Base-by-base conservation (phyloP, 1,140 invertebrate species). In the Neodiprion pinetum region DNA sequence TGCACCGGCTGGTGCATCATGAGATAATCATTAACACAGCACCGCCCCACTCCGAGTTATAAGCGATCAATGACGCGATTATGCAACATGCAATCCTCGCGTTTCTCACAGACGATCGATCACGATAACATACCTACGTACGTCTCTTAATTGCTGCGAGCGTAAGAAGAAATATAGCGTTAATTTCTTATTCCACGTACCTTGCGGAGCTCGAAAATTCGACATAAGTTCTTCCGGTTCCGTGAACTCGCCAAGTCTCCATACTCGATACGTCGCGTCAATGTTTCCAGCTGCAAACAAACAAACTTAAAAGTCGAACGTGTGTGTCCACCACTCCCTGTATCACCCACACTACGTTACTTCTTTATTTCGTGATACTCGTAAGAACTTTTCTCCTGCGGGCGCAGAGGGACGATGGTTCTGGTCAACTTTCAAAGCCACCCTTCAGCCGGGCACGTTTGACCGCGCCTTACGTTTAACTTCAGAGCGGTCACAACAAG, bases 251-350 rank as follows among this genome's bases (percentile, higher is more conserved):
- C 83, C 12, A 78, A 77, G 66, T 84, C 78, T 17, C 83, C 83
- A 77, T 83, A 83, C 67, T 78, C 82, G 72, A 78, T 80, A 47
- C 78, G 79, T 67, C 82, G 78, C 76, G 79, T 79, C 74, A 84
- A 78, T 73, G 77, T 76, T 76, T 83, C 80, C 77, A 78, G 80
- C 82, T 83, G 79, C 50, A 83, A 81, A 81, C 76, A 83, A 79
- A 82, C 80, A 21, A 21, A 21, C 17, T 21, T 21, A 40, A 40
- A 40, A 40, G 28, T 40, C 1, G 28, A 40, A 40, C 1, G 28
- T 65, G 12, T 65, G 0, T 65, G 48, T n/a, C 10, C 14, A 12
- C 12, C n/a, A 7, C 8, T 17, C 14, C 17, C 9, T 3, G 17
- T 7, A 0, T 10, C 9, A 61, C 7, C 17, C 17, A 21, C 17